Base-by-base conservation (phyloP, 2,888 invertebrate genomes). In the Mellilla xanthometata region DNA sequence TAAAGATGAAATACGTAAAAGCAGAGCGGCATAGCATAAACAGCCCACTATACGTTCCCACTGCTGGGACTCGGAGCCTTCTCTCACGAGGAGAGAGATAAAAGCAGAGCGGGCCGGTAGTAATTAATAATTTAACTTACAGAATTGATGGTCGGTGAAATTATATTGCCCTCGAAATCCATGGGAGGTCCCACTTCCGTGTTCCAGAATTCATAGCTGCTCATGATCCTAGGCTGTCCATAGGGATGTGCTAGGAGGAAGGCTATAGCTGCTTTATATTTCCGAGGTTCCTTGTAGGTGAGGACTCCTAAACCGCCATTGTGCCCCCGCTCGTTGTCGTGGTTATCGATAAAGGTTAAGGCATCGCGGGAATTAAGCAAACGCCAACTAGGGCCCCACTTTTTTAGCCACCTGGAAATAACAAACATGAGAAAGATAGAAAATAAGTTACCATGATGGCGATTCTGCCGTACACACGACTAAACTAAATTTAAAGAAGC, bases 161-260 rank as follows among this genome's bases (percentile, higher is more conserved):
- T 76, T 11, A 94, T 92, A 58, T 93, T 91, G 2, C 91, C 93
- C 1, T 86, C 62, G 0, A 58, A 68, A 58, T 94, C 93, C 64
- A 91, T 89, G 0, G 96, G 96, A 1, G 96, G 95, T 3, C 94
- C 94, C 45, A 80, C 62, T 66, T 93, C 93, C 0, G 86, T 81
- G 54, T 92, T 68, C 44, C 78, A 78, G 71, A 96, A 98, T 27
- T 76, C 84, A 65, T 93, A 98, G 55, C 97, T 96, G 68, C 96
- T 97, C 95, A 98, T 96, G 12, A 97, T 88, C 33, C 95, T 92
- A 0, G 95, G 93, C 47, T 93, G 92, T 0, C 95, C 95, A 58
- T 95, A 96, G 0, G 95, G 93, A 88, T 95, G 94, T 0, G 97
- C 96, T 58, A 98, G 74, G 86, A 95, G 93, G 75, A 97, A 97